Base-by-base conservation (phyloP, 2,113 vertebrate species). In the Kryptolebias marmoratus region DNA sequence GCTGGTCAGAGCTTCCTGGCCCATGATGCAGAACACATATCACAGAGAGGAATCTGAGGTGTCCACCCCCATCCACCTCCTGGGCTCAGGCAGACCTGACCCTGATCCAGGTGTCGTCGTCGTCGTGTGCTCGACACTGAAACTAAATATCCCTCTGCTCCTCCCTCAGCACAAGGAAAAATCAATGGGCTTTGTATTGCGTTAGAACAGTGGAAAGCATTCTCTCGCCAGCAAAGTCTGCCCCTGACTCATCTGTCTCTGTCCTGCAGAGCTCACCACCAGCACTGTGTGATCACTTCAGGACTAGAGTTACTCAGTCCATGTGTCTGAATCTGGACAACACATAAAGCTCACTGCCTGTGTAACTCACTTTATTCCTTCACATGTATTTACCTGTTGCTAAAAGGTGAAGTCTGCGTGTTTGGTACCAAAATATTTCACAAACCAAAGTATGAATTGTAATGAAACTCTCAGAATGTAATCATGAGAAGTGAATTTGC, bases 151-250 rank as follows among this genome's bases (percentile, higher is more conserved):
- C 87, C 77, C 75, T 73, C 64, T 48, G 73, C 76, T 81, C 68
- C 67, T 92, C 87, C 77, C 80, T 91, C 85, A 79, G 64, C 88
- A 52, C 78, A 62, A 47, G 56, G 13, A 53, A 86, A 91, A 94
- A 94, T 94, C 93, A 93, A 94, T 94, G 90, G 88, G 81, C 90
- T 92, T 91, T 92, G 89, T 91, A 73, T 84, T 15, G 54, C 56
- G 15, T 39, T 55, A 60, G 83, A 93, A 91, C 91, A 92, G 87
- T 81, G 86, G 76, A 83, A 71, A 83, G 80, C 87, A 87, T 91
- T 92, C 89, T 93, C 82, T 76, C 56, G 52, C 69, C 70, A 68
- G 73, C 89, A 91, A 83, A 65, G 63, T 57, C 70, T 77, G 60
- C 84, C 81, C 81, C 84, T 81, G 61, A 77, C 85, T 93, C 94